Evolutionary conservation across 2,888 invertebrate genomes (phyloP), one percentile per base, ranked within the genome.

Genomic region (Sturmia bella): DNA sequence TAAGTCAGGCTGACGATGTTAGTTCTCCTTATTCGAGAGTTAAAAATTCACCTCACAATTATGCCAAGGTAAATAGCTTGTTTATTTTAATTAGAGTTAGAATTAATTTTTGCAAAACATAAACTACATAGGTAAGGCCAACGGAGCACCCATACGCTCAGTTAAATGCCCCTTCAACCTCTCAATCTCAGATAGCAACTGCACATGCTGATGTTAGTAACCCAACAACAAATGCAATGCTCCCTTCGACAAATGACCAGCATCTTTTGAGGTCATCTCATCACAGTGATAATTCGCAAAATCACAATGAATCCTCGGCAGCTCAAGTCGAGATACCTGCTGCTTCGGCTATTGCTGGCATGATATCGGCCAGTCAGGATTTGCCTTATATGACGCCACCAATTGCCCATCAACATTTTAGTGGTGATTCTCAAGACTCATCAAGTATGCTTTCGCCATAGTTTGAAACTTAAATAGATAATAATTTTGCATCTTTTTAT

Each of bases 401-500:
- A 85, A 90, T 96, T 88, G 87, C 93, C 17, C 91, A 90, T 89
- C 92, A 92, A 57, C 95, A 97, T 90, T 97, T 97, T 89, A 97
- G 97, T 88, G 97, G 97, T 0, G 97, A 97, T 90, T 97, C 97
- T 3, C 96, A 97, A 85, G 97, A 97, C 91, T 96, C 96, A 1
- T 94, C 95, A 75, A 96, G 96, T 96, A 91, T 92, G 92, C 9
- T 32, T 32, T 32, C 32, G 1, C 9, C 9, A 3, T 9, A 9
- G 9, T 32, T 6, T 32, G 9, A 32, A 32, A 32, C 7, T 7
- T 32, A 32, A 32, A 7, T 32, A 32, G 1, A 1, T 1, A 7
- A 7, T 32, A 32, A 3, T 32, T 6, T 9, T 1, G 5, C 7
- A 4, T 6, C 3, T 27, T 27, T 6, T 19, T 37, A 15, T 21